phyloP scores from a whole-genome alignment of 2,888 invertebrate genomes.

The Caenorhabditis imperialis region DNA sequence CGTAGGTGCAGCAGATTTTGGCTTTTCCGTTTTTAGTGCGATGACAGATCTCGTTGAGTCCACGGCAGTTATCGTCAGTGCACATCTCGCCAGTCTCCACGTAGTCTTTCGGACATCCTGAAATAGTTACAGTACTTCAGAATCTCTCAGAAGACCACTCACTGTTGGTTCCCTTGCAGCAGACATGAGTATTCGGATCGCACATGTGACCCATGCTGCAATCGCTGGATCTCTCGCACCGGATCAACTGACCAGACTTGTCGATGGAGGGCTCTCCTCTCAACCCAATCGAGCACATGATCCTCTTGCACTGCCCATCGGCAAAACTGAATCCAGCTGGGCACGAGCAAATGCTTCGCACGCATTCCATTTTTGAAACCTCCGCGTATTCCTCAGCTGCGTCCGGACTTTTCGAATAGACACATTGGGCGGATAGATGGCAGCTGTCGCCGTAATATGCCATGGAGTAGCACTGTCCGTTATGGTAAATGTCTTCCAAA shows the following conservation, averaged over 20 bases:
- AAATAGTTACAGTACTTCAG: conserved; percentile 2
- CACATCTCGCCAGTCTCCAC: conserved; percentile 74
- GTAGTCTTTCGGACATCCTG: conserved; percentile 73
- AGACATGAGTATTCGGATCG: conserved; percentile 70
- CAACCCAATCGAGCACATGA: conserved; percentile 73
- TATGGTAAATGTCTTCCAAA: conserved; percentile 74
- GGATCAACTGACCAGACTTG: conserved; percentile 62
- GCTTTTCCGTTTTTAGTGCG: conserved; percentile 65
- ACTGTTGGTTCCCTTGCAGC: conserved; percentile 75
- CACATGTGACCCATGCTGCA: conserved; percentile 71
- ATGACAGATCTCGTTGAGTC: conserved; percentile 64
- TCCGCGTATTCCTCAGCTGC: conserved; percentile 61
- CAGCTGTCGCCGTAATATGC: conserved; percentile 75
- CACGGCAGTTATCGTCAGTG: conserved; percentile 57
- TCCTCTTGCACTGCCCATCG: conserved; percentile 69
- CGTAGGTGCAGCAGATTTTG: conserved; percentile 67
- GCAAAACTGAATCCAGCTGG: conserved; percentile 69
- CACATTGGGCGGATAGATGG: conserved; percentile 64
- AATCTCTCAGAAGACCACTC: conserved; percentile 26
- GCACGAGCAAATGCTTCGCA: conserved; percentile 67
- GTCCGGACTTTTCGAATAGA: conserved; percentile 55
- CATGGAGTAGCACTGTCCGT: conserved; percentile 73
- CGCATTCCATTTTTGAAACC: conserved; percentile 65
- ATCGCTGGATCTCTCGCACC: conserved; percentile 64
- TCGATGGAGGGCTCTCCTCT: conserved; percentile 74